Evolutionary conservation across 1,140 invertebrate species (phyloP).

Genomic region (Penaeus indicus): DNA sequence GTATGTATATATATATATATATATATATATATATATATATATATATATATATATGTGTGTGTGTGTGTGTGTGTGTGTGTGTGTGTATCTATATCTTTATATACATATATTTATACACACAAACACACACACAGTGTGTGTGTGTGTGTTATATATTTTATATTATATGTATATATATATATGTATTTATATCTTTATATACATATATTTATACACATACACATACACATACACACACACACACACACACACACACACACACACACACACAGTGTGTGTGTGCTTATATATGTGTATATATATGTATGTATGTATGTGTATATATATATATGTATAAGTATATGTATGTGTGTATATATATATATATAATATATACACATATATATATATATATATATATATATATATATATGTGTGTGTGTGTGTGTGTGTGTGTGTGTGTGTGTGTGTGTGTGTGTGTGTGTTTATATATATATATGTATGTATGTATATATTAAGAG

Average conservation of each 20-base stretch:
- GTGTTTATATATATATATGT: too few species aligned
- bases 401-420: conserved; percentile 11
- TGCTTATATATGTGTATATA: conserved; percentile 9
- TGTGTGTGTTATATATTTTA: too few species aligned
- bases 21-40: conserved; percentile 6
- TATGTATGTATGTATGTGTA: neutral
- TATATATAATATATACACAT: too few species aligned
- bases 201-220: neutral
- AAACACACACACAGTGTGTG: neutral
- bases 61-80: neutral
- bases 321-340: neutral
- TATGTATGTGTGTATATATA: conserved; percentile 7
- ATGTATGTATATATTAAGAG: too few species aligned
- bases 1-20: conserved; percentile 5
- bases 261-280: neutral
- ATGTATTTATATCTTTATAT: neutral
- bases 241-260: neutral
- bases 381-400: too few species aligned
- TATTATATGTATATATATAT: too few species aligned
- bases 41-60: neutral
- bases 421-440: neutral
- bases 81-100: neutral
- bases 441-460: neutral
- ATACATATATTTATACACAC: neutral
- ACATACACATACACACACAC: neutral